Conservation (phyloP, 2,797 vertebrate genomes). For the Acanthopagrus latus region DNA sequence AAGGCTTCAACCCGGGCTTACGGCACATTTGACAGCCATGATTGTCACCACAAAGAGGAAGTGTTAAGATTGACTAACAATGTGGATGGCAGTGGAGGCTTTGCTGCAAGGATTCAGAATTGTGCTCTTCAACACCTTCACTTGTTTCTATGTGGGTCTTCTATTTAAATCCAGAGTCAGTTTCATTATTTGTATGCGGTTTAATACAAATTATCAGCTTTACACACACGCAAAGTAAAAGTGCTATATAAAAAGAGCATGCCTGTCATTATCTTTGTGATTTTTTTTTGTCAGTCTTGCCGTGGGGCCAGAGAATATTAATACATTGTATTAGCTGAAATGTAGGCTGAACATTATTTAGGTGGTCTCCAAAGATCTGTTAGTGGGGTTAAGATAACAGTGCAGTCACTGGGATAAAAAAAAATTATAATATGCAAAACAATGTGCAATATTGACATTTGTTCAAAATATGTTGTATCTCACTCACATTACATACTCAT, state of each 20-base stretch:
- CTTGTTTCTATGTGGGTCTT: neutral
- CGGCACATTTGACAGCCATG: conserved; percentile 23
- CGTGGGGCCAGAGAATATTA: too few relatives aligned
- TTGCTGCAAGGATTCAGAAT: neutral
- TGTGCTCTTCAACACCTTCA: neutral
- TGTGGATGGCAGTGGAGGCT: conserved; percentile 8
- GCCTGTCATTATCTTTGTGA: neutral
- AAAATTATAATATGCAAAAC: too few relatives aligned
- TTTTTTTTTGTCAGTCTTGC: neutral
- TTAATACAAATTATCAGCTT: neutral
- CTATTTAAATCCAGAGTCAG: neutral
- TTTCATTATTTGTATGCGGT: neutral
- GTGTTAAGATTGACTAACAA: conserved; percentile 37
- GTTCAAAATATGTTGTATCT: too few relatives aligned
- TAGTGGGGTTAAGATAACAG: too few relatives aligned
- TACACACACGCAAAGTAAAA: neutral
- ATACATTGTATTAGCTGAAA: neutral
- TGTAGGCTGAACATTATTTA: neutral
- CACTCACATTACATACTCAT: too few relatives aligned
- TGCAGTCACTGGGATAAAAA: too few relatives aligned
- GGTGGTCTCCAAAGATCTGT: too few relatives aligned
- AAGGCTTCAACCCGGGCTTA: conserved; percentile 32
- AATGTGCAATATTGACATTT: too few relatives aligned
- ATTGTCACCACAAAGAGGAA: conserved; percentile 47
- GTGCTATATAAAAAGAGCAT: neutral